Evolutionary conservation across 2,797 vertebrate genomes (phyloP).

Genomic region (Poeciliopsis turneri): DNA sequence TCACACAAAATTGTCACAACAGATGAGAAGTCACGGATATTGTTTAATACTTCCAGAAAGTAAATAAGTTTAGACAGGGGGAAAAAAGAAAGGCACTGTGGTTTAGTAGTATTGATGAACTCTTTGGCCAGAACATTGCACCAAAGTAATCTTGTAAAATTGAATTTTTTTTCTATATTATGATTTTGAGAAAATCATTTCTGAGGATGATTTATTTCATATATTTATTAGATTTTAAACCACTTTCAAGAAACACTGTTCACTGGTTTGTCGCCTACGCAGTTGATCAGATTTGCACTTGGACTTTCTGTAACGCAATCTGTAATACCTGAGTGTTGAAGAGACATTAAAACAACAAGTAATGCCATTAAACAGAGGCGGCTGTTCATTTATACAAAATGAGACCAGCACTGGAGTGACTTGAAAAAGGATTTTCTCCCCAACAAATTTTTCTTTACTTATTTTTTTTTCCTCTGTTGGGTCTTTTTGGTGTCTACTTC

Average conservation of each 20-base stretch:
- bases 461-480: background rate
- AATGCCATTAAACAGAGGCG: background rate
- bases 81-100: slow-evolving; percentile 9
- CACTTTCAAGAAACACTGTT: background rate
- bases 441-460: background rate
- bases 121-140: background rate
- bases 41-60: slow-evolving; percentile 43
- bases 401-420: background rate
- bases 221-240: background rate
- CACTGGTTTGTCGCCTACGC: background rate
- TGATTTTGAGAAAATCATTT: background rate
- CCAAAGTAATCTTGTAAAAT: background rate
- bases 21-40: slow-evolving; percentile 41
- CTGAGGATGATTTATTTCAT: background rate
- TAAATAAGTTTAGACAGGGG: slow-evolving; percentile 31
- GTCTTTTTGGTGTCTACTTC: background rate
- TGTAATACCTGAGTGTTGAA: background rate
- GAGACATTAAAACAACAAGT: background rate
- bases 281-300: background rate
- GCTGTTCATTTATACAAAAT: background rate
- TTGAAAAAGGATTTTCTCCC: too few species aligned
- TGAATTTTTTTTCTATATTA: background rate
- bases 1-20: slow-evolving; percentile 49
- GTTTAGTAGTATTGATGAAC: slow-evolving; percentile 31
- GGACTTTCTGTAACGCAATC: background rate